Evolutionary conservation across 2,888 invertebrate species (phyloP), one percentile per base, ranked within the genome.

Genomic region (Coecobrya sp.): DNA sequence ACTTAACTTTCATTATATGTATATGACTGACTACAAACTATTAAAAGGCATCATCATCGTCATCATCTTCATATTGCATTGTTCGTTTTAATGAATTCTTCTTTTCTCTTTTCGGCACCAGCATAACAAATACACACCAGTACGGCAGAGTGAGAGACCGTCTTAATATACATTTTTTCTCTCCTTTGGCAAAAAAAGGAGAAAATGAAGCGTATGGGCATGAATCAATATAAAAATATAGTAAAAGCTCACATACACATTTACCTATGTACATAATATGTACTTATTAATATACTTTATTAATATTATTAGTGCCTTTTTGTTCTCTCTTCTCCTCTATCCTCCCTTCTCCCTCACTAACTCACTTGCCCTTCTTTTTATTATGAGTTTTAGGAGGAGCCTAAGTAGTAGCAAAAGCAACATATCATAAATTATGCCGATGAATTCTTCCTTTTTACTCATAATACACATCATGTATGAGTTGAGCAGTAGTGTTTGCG

Each of bases 401-500:
- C 82, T 27, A 82, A 59, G 59, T 30, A 82, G 59, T 16, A 82
- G 82, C 30, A 59, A 59, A 59, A 82, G 30, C 79, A 79, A 45
- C 68, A 70, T 89, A 89, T 89, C 89, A 89, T 89, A 89, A 89
- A 89, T 89, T 89, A 89, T 89, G 89, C 89, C 70, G 82, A 89
- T 88, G 62, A 81, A 81, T 76, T 88, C 36, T 70, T 70, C 45
- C 70, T 49, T 86, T 86, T 52, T 86, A 86, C 73, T 52, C 86
- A 82, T 76, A 59, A 81, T 55, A 82, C 82, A 59, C 52, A 52
- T 55, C 42, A 82, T 19, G 59, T n/a, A 27, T 36, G 55, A 42
- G 30, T 59, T 55, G 82, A 73, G 11, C 5, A 73, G 82, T 42
- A 73, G 73, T 82, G 88, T 88, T 82, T 70, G 82, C 89, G 81